Evolutionary conservation across 53 echinoderm and acorn worm species (phyloP).

Genomic region (Echinometra lucunter): DNA sequence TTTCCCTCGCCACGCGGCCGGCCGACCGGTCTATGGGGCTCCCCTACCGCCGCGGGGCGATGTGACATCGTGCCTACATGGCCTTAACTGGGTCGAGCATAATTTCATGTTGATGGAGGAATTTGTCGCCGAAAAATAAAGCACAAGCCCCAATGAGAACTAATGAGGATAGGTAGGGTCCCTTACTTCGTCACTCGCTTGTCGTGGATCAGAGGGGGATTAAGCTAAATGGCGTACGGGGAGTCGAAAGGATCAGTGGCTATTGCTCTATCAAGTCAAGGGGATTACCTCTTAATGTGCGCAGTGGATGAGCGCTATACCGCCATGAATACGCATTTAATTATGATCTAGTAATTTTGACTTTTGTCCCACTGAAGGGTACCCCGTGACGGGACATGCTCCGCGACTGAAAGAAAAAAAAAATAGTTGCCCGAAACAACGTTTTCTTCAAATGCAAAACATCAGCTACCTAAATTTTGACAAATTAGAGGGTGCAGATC

Average conservation of each 20-base stretch:
- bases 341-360: constrained; percentile 65
- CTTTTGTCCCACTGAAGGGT: neutral
- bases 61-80: constrained; percentile 18
- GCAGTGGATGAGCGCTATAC: neutral
- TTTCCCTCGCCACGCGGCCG: neutral
- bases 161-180: constrained; percentile 63
- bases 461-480: neutral
- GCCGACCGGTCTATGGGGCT: neutral
- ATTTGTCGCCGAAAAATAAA: constrained; percentile 57
- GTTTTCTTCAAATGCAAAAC: neutral
- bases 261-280: constrained; percentile 45
- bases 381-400: neutral
- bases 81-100: constrained; percentile 58
- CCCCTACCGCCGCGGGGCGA: constrained; percentile 34
- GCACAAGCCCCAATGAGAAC: constrained; percentile 13
- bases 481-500: constrained; percentile 15
- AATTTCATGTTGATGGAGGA: constrained; percentile 64
- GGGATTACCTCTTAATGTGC: constrained; percentile 42
- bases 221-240: constrained; percentile 59
- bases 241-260: constrained; percentile 60
- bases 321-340: constrained; percentile 63
- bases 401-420: neutral
- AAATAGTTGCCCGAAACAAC: neutral
- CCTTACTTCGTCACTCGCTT: neutral
- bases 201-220: constrained; percentile 58